These are phyloP conservation scores for Antheraea assamensis DNA, from an alignment of 2,888 invertebrate genomes.

Conservation along the genomic window DNA sequence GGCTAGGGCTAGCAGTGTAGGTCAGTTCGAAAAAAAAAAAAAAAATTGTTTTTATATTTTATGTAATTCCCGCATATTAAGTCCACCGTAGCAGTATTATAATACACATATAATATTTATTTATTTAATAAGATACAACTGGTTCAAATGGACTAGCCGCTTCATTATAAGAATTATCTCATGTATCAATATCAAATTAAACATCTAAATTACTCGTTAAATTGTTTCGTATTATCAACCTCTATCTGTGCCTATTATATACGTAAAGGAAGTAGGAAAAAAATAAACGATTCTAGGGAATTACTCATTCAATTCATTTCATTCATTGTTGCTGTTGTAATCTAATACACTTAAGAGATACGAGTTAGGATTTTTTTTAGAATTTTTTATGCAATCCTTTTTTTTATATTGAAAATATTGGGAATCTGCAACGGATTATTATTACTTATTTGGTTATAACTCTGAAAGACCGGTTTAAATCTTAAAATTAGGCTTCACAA, in stretches of 20 bases:
- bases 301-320: not conserved
- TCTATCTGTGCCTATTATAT: not conserved
- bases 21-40: no score
- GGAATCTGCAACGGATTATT: not conserved
- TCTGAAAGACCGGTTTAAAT: no score
- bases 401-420: not conserved
- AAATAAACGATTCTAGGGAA: not conserved
- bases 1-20: no score
- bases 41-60: not conserved
- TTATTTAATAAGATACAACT: not conserved
- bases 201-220: not conserved
- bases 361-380: not conserved
- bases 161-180: not conserved
- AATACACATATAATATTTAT: not conserved
- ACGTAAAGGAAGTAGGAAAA: not conserved
- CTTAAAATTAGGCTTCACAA: no score
- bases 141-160: not conserved
- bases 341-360: not conserved
- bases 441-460: no score
- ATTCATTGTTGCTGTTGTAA: not conserved
- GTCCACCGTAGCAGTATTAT: not conserved
- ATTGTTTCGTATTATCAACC: not conserved
- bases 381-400: not conserved
- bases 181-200: no score
- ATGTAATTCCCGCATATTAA: not conserved